Percentiles rank a stretch among this genome's conserved stretches.
phyloP scores from a whole-genome alignment of 2,888 invertebrate species.

The Ceramica pisi region DNA sequence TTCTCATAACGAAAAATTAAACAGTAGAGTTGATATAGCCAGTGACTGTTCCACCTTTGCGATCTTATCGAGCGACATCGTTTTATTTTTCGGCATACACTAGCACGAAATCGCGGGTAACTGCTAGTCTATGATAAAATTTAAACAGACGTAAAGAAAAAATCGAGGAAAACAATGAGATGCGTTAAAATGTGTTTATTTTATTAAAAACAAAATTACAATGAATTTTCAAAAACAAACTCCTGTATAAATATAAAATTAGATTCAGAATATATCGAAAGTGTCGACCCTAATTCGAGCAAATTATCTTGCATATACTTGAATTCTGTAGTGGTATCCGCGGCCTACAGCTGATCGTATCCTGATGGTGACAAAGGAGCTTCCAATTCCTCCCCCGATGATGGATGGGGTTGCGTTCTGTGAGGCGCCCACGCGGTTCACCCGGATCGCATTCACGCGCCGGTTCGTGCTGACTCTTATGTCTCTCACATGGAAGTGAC shows the following conservation, averaged over 20 bases:
- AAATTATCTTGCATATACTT: conserved; percentile 2
- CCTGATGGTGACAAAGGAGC: conserved; percentile 9
- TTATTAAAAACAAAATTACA: neutral
- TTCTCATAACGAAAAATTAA: too few relatives aligned
- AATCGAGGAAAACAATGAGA: neutral
- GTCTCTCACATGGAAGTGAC: neutral
- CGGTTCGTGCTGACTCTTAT: neutral
- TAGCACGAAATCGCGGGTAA: too few relatives aligned
- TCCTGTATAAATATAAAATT: too few relatives aligned
- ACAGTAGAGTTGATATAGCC: too few relatives aligned
- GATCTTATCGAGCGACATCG: too few relatives aligned
- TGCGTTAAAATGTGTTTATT: neutral
- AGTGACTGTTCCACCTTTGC: too few relatives aligned
- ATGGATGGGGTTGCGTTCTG: conserved; percentile 18
- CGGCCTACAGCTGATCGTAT: conserved; percentile 17
- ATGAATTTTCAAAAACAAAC: neutral
- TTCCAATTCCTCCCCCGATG: conserved; percentile 11
- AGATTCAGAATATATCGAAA: neutral
- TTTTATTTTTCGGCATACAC: too few relatives aligned
- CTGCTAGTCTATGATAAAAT: too few relatives aligned
- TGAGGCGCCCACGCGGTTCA: neutral
- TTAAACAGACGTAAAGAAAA: neutral
- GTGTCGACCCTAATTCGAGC: neutral
- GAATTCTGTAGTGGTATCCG: conserved; percentile 19
- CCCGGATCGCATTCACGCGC: conserved; percentile 19